These are phyloP conservation scores for Heliconius cydno DNA, from an alignment of 2,888 invertebrate species.

Conservation along the genomic window DNA sequence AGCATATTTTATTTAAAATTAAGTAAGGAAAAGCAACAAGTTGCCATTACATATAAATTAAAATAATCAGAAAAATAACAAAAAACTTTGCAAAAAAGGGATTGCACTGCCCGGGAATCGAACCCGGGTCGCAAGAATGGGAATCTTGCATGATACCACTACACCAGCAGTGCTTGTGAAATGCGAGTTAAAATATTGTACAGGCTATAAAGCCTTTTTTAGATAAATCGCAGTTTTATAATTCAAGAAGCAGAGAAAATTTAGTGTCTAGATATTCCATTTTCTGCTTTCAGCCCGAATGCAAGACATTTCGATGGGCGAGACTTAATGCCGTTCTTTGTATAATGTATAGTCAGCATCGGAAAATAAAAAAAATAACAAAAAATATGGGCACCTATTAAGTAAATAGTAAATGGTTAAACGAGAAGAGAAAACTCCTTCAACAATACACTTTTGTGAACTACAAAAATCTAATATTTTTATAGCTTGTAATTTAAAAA, in stretches of 20 bases:
- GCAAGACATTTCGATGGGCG: neutral
- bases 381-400: no score
- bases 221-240: no score
- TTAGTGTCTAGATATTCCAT: neutral
- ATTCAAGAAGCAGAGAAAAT: no score
- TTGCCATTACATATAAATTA: neutral
- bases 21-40: neutral
- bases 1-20: neutral
- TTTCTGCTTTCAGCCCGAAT: neutral
- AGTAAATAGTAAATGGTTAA: no score
- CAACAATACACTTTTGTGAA: no score
- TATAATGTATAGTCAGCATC: neutral
- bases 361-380: no score
- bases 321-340: neutral
- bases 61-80: constrained; percentile 14
- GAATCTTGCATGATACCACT: constrained; percentile 99
- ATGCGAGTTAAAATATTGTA: accelerated
- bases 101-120: constrained; percentile 95
- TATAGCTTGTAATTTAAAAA: no score
- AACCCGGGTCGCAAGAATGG: constrained; percentile 99
- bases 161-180: constrained; percentile 93
- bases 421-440: no score
- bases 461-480: no score
- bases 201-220: neutral
- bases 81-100: neutral